Base-by-base conservation (phyloP, 2,113 vertebrate species). In the Piprites chloris region DNA sequence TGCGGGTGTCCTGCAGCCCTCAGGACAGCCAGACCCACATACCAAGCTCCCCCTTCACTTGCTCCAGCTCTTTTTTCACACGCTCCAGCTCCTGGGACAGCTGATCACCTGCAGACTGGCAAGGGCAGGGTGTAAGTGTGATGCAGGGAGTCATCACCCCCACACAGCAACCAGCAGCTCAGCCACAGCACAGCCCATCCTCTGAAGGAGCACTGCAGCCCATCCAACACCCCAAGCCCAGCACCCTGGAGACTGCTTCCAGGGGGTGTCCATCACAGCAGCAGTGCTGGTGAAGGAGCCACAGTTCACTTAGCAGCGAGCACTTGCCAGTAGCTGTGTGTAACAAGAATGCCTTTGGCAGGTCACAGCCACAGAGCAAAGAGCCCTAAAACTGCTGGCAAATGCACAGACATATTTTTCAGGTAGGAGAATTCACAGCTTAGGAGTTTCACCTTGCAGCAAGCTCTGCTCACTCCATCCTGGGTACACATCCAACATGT, bases 61-160 rank as follows among this genome's bases (percentile, higher is more conserved):
- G 71, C 39, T 94, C 71, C 90, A 94, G 74, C 53, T 95, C 71
- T 0, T 71, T 72, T 61, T 82, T 87, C 17, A 75, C 23, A 11
- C 0, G 8, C 41, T 85, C 3, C 74, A 96, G 88, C 35, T 95
- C 79, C 75, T 47, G 75, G 46, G 33, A 65, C 58, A 93, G 82
- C 58, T 26, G 44, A 75, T 82, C 41, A 58, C 53, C 92, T 88
- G 88, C 59, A 74, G 79, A n/a, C 95, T 95, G 88, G 47, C 22
- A 65, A 85, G 28, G 27, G 26, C 44, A 65, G 28, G 8, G 49
- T 56, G 24, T 23, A 59, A 76, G 21, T 22, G 39, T 41, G 50
- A 79, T 30, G 17, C 44, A 10, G 5, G 26, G 41, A 27, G 9
- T 4, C 20, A 37, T 42, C 9, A 61, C 12, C 30, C 22, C 32